Conservation (phyloP, 2,113 vertebrate genomes). For the Gnathonemus longibarbis region DNA sequence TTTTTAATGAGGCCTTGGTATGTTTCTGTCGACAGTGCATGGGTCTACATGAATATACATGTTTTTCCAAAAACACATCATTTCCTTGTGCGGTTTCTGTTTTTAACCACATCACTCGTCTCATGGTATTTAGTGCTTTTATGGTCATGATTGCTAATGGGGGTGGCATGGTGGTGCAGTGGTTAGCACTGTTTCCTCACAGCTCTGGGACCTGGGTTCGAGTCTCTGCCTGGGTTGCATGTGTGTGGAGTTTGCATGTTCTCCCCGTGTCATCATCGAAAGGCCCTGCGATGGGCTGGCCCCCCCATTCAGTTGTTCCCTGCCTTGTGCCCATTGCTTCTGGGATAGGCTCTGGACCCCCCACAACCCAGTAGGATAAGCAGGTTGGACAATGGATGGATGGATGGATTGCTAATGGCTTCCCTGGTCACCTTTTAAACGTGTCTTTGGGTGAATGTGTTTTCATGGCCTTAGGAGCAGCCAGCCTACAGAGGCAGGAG, state of each 20-base stretch:
- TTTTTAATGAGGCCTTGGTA: background rate
- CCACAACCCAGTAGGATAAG: too few relatives aligned
- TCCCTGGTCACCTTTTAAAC: background rate
- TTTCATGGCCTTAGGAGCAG: background rate
- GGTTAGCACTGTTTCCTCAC: too few relatives aligned
- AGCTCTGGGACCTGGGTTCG: too few relatives aligned
- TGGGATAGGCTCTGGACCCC: too few relatives aligned
- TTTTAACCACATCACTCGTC: background rate
- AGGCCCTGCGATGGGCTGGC: too few relatives aligned
- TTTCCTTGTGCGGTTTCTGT: background rate
- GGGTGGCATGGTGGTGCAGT: too few relatives aligned
- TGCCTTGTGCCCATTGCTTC: too few relatives aligned
- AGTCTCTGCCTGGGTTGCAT: too few relatives aligned
- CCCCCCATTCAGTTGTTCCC: too few relatives aligned
- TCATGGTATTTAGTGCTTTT: background rate
- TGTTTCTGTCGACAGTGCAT: background rate
- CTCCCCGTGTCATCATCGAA: too few relatives aligned
- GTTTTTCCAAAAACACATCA: background rate
- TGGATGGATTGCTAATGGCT: background rate
- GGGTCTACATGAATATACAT: background rate
- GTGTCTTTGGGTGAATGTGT: background rate
- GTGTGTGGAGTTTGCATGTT: too few relatives aligned
- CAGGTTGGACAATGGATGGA: too few relatives aligned
- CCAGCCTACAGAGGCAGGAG: rapidly evolving
- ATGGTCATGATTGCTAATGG: background rate